Percentiles rank a stretch among this genome's conserved stretches.
These are phyloP conservation scores for Eristalis arbustorum DNA, from an alignment of 2,888 invertebrate genomes.

Conservation along the genomic window DNA sequence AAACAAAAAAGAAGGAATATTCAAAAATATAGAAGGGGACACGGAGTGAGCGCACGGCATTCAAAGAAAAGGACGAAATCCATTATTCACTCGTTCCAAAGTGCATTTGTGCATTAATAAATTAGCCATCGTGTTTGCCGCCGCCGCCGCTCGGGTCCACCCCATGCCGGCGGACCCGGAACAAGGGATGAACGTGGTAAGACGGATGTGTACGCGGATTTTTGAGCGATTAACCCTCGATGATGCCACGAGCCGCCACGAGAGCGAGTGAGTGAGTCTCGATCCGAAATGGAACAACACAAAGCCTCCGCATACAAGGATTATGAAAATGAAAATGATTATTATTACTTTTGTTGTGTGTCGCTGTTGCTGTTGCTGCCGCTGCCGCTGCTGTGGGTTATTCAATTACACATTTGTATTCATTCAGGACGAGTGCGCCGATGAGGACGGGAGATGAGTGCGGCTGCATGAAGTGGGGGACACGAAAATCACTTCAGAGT, in stretches of 20 bases:
- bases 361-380: constrained; percentile 10
- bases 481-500: constrained; percentile 12
- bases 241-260: not conserved
- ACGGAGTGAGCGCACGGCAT: not conserved
- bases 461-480: constrained; percentile 17
- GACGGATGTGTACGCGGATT: constrained; percentile 51
- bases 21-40: constrained; percentile 14
- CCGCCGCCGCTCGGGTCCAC: not conserved
- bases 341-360: constrained; percentile 36
- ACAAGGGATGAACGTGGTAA: constrained; percentile 12
- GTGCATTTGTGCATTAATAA: constrained; percentile 67
- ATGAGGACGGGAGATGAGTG: not conserved
- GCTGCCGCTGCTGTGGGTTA: constrained; percentile 16
- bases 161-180: not conserved
- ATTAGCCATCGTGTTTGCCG: constrained; percentile 44
- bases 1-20: not conserved
- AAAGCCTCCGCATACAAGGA: constrained; percentile 44
- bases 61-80: constrained; percentile 46
- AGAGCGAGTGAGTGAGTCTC: constrained; percentile 18
- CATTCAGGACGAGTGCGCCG: constrained; percentile 48
- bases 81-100: constrained; percentile 60
- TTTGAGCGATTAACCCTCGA: constrained; percentile 68
- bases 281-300: not conserved
- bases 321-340: constrained; percentile 68
- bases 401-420: constrained; percentile 62